Evolutionary conservation across 2,888 invertebrate genomes (phyloP).

Genomic region (Liopterus haemorrhoidalis): DNA sequence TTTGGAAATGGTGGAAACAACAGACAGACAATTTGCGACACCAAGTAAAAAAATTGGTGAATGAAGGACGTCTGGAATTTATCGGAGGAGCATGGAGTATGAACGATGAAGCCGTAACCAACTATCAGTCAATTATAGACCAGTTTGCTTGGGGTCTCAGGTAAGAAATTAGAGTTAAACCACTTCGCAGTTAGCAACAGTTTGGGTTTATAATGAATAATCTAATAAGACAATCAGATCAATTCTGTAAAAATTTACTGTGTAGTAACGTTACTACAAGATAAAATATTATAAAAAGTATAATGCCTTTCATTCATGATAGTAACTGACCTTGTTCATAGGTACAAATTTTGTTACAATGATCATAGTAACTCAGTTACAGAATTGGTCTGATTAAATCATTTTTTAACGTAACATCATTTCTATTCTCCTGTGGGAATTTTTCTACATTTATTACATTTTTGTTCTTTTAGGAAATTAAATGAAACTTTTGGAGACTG

Average conservation of each 20-base stretch:
- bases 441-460: not conserved
- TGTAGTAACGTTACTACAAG: no score
- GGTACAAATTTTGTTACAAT: no score
- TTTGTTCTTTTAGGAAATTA: constrained; percentile 38
- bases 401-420: not conserved
- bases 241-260: no score
- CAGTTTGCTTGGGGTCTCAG: constrained; percentile 71
- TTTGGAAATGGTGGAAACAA: constrained; percentile 79
- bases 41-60: constrained; percentile 61
- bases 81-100: constrained; percentile 78
- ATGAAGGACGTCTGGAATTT: constrained; percentile 68
- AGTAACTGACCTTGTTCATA: no score
- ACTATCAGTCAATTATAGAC: constrained; percentile 68
- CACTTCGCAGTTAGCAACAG: constrained; percentile 10
- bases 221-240: no score
- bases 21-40: constrained; percentile 56
- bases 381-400: no score
- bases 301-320: no score
- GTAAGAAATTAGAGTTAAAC: constrained; percentile 39
- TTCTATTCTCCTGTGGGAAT: not conserved
- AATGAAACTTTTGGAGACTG: constrained; percentile 67
- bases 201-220: not conserved
- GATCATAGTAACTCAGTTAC: no score
- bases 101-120: constrained; percentile 72
- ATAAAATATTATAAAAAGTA: no score